Conservation (phyloP, 2,113 vertebrate genomes). For the Saimiri boliviensis region DNA sequence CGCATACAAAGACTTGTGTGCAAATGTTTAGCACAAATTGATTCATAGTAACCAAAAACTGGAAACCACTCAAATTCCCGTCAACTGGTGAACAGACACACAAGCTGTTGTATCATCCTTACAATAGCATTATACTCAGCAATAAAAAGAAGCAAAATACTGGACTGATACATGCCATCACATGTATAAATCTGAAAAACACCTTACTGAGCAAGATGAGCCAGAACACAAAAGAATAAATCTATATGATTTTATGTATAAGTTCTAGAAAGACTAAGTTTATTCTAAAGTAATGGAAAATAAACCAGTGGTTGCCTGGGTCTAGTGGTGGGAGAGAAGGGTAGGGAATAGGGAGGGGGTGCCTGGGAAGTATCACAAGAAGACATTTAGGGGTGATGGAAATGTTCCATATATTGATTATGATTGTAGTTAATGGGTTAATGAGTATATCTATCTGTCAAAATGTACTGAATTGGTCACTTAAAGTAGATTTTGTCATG, state of each 20-base stretch:
- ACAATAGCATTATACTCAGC: not conserved
- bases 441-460: not conserved
- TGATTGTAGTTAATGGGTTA: not conserved
- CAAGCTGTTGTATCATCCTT: not conserved
- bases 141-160: not conserved
- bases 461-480: not conserved
- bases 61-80: not conserved
- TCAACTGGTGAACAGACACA: not conserved
- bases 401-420: not conserved
- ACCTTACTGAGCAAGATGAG: not conserved
- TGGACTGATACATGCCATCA: not conserved
- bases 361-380: not conserved
- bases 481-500: not conserved
- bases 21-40: not conserved
- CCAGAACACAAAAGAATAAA: not conserved
- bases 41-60: not conserved
- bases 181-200: not conserved
- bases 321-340: not conserved
- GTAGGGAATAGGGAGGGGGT: not conserved
- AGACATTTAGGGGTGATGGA: not conserved
- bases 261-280: not conserved
- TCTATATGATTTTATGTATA: not conserved
- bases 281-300: not conserved
- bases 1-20: not conserved
- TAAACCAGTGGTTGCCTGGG: not conserved